Percentiles rank a stretch among this genome's conserved stretches.
Conservation (phyloP, 2,797 vertebrate species). For the Anolis apletophallus region DNA sequence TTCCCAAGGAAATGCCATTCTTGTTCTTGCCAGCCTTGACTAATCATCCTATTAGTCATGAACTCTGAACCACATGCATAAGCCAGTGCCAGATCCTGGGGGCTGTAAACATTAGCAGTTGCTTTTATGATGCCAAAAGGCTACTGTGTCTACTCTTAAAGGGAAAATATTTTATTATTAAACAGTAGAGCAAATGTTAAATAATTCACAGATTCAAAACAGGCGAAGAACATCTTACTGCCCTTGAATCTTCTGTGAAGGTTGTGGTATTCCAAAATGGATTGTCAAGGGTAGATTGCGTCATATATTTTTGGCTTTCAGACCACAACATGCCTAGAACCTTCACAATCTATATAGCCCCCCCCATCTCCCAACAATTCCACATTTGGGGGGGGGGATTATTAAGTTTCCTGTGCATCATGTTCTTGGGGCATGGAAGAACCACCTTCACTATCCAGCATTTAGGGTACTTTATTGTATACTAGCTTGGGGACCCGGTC, state of each 20-base stretch:
- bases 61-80: not conserved
- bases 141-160: not conserved
- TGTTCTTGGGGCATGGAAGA: too few relatives aligned
- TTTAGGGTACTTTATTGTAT: too few relatives aligned
- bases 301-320: not conserved
- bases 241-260: not conserved
- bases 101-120: slow-evolving; percentile 20
- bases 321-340: not conserved
- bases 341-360: not conserved
- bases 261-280: not conserved
- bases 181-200: not conserved
- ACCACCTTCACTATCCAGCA: too few relatives aligned
- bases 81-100: not conserved
- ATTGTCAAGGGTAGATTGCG: not conserved
- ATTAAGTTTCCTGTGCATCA: too few relatives aligned
- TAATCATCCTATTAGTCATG: slow-evolving; percentile 2
- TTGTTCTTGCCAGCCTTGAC: slow-evolving; percentile 15
- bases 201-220: not conserved
- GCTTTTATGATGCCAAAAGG: slow-evolving; percentile 11
- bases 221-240: not conserved
- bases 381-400: too few relatives aligned
- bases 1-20: not conserved
- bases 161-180: not conserved
- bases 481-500: too few relatives aligned
- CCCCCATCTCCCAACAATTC: too few relatives aligned